Conservation (phyloP, 64 coral and sea anemone genomes). For the Pachyseris speciosa region DNA sequence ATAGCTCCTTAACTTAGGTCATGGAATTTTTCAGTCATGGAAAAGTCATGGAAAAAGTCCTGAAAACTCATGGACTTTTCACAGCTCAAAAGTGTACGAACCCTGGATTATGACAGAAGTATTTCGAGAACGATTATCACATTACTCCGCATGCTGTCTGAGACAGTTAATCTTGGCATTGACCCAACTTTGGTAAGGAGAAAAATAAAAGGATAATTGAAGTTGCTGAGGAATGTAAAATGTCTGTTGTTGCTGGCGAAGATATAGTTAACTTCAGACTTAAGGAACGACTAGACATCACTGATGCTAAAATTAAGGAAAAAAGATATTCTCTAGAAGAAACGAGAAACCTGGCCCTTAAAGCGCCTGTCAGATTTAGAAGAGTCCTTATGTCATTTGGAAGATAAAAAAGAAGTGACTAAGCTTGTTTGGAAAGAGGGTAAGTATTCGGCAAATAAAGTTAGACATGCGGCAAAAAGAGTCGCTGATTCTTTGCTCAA, state of each 20-base stretch:
- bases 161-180: conserved; percentile 43
- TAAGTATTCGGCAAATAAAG: not conserved
- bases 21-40: too few relatives aligned
- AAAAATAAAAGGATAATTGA: conserved; percentile 31
- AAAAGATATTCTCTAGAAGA: conserved; percentile 23
- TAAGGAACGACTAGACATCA: conserved; percentile 3
- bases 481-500: conserved; percentile 37
- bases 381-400: not conserved
- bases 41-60: too few relatives aligned
- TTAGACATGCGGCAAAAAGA: conserved; percentile 58
- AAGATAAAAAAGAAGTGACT: conserved; percentile 21
- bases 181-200: conserved; percentile 29
- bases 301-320: conserved; percentile 25
- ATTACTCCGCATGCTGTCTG: conserved; percentile 1
- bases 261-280: conserved; percentile 21
- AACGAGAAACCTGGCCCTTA: not conserved
- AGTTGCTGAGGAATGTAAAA: conserved; percentile 38
- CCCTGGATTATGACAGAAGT: conserved; percentile 51
- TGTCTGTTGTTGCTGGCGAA: conserved; percentile 30
- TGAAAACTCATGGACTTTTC: too few relatives aligned
- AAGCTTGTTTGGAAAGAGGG: conserved; percentile 19
- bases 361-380: not conserved
- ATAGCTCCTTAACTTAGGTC: too few relatives aligned
- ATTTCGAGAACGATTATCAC: conserved; percentile 15
- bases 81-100: too few relatives aligned